Base-by-base conservation (phyloP, 2,113 vertebrate genomes). In the Lagopus leucura region DNA sequence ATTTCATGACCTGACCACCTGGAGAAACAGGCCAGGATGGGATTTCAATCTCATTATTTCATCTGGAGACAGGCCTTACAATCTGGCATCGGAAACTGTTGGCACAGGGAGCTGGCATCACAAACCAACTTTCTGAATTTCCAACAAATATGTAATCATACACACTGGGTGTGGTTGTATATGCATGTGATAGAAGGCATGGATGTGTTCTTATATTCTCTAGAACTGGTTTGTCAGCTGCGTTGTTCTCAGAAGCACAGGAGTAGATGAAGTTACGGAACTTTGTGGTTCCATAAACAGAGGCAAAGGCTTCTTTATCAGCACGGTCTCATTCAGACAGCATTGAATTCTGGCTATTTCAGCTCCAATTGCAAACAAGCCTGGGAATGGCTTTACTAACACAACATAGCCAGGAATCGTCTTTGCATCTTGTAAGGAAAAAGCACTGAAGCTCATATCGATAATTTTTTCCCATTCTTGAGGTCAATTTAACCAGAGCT, bases 1-100 rank as follows among this genome's bases (percentile, higher is more conserved):
- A 75, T 95, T 92, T 82, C 91, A 40, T n/a, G 74, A 86, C 83
- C 95, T 95, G 87, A 52, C 40, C 88, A 94, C 21, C 43, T 58
- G 3, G 43, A 86, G 88, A 47, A 90, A 40, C 40, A 78, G 34
- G 25, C 79, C 69, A 94, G 69, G 65, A 74, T 57, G 58, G 40
- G 60, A 64, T 94, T 96, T 92, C 52, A 93, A 40, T 77, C 88
- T 67, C 8, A 7, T 76, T 64, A 54, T 93, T 88, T 88, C 96
- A 81, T 67, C 47, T 90, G 80, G 65, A 93, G 69, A 60, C 1
- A 64, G 61, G 43, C 83, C 69, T 42, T 95, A 69, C 38, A 91
- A 82, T 67, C 40, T 89, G 82, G 40, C 79, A n/a, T 80, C 66
- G 82, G 50, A 57, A 93, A 40, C 24, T 2, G 4, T 25, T 92